phyloP scores from a whole-genome alignment of 2,888 invertebrate species.

The Folsomia candida region DNA sequence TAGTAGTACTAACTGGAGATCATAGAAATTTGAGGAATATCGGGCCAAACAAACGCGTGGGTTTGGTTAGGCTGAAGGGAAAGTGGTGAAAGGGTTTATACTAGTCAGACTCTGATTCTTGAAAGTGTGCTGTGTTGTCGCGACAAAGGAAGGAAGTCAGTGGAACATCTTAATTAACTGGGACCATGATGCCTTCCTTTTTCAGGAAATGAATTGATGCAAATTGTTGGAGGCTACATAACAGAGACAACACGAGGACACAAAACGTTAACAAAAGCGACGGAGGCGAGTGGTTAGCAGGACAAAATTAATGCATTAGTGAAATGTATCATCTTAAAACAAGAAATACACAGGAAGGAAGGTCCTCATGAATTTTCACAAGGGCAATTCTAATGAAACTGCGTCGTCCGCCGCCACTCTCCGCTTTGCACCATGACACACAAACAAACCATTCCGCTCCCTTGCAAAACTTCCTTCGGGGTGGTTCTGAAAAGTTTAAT shows the following conservation, averaged over 20 bases:
- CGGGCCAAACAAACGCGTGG: no score
- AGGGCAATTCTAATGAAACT: not conserved
- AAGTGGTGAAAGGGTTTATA: no score
- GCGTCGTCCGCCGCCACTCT: not conserved
- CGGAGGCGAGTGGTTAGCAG: not conserved
- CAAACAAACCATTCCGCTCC: no score
- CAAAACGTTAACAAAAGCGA: not conserved
- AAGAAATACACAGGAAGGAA: constrained; percentile 5
- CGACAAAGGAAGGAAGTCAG: constrained; percentile 4
- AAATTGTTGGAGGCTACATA: not conserved
- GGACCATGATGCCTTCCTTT: constrained; percentile 7
- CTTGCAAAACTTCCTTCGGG: no score
- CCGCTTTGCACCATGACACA: not conserved
- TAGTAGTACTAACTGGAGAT: no score
- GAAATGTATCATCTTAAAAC: constrained; percentile 9
- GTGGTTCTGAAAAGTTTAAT: no score
- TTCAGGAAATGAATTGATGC: constrained; percentile 8
- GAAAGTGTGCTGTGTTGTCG: not conserved
- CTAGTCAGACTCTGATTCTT: no score
- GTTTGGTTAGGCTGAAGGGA: no score
- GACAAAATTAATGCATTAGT: constrained; percentile 12
- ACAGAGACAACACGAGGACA: not conserved
- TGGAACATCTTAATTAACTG: constrained; percentile 7
- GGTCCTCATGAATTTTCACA: constrained; percentile 10
- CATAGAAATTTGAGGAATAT: no score